A percentile compares a stretch with the other conserved stretches of the same genome.
Conservation (phyloP, 1,140 invertebrate genomes). For the Drosophila kepulauana region DNA sequence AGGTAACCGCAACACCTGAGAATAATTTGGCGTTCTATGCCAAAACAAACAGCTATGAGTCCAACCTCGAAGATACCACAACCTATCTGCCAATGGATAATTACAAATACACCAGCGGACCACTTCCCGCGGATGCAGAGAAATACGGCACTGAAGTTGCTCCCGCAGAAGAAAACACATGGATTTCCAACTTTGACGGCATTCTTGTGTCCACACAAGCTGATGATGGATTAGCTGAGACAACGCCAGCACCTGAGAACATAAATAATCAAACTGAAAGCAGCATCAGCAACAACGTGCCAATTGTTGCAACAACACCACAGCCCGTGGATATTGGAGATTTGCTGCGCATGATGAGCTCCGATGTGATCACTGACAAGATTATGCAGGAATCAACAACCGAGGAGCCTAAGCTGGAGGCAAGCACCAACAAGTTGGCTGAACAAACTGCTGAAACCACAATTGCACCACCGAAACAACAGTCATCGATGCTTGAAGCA, state of each 20-base stretch:
- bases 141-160: not conserved
- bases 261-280: not conserved
- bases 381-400: not conserved
- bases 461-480: not conserved
- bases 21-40: not conserved
- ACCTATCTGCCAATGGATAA: not conserved
- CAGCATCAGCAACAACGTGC: not conserved
- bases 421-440: not conserved
- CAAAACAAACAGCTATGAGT: not conserved
- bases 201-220: conserved; percentile 8
- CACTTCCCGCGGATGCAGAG: not conserved
- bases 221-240: not conserved
- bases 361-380: conserved; percentile 10
- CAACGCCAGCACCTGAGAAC: not conserved
- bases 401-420: not conserved
- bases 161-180: conserved; percentile 4
- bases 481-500: not conserved
- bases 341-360: conserved; percentile 4
- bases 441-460: conserved; percentile 10
- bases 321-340: not conserved
- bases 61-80: not conserved
- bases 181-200: not conserved
- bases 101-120: conserved; percentile 2
- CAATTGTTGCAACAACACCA: not conserved
- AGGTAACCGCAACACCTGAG: not conserved